phyloP scores from a whole-genome alignment of 2,113 vertebrate genomes.

The Etheostoma spectabile region DNA sequence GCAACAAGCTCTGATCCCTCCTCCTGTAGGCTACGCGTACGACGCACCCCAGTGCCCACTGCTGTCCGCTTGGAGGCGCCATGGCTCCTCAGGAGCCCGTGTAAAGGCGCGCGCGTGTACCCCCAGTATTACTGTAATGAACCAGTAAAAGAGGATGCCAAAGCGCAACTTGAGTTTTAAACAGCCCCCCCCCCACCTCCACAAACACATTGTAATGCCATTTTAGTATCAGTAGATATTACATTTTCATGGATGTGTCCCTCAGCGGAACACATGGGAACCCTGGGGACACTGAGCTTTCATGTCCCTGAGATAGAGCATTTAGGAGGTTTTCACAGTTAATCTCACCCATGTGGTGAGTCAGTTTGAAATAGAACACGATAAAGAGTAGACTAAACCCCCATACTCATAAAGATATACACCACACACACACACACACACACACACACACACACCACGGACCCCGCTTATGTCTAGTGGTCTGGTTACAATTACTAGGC shows the following conservation, averaged over 20 bases:
- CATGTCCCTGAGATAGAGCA: slow-evolving; percentile 15
- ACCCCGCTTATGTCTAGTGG: slow-evolving; percentile 10
- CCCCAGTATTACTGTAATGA: background rate
- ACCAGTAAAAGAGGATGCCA: slow-evolving; percentile 23
- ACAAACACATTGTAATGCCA: slow-evolving; percentile 6
- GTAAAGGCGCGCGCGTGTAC: slow-evolving; percentile 30
- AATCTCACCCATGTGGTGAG: slow-evolving; percentile 46
- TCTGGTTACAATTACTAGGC: slow-evolving; percentile 74
- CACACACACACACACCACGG: background rate
- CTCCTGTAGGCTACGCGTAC: slow-evolving; percentile 46
- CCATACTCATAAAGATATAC: slow-evolving; percentile 6
- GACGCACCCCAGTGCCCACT: slow-evolving; percentile 12
- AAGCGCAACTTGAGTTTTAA: slow-evolving; percentile 21
- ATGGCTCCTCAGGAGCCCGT: slow-evolving; percentile 62
- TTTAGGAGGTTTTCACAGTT: slow-evolving; percentile 28
- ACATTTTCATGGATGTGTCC: slow-evolving; percentile 19
- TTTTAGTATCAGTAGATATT: slow-evolving; percentile 18
- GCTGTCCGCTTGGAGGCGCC: slow-evolving; percentile 76
- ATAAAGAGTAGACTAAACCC: slow-evolving; percentile 46
- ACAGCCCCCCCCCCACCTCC: background rate
- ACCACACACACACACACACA: background rate
- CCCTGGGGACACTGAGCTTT: slow-evolving; percentile 11
- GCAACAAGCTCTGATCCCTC: slow-evolving; percentile 60
- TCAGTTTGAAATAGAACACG: slow-evolving; percentile 51
- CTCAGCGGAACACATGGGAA: slow-evolving; percentile 30